Base-by-base conservation (phyloP, 2,888 invertebrate species). In the Nebria brevicollis region DNA sequence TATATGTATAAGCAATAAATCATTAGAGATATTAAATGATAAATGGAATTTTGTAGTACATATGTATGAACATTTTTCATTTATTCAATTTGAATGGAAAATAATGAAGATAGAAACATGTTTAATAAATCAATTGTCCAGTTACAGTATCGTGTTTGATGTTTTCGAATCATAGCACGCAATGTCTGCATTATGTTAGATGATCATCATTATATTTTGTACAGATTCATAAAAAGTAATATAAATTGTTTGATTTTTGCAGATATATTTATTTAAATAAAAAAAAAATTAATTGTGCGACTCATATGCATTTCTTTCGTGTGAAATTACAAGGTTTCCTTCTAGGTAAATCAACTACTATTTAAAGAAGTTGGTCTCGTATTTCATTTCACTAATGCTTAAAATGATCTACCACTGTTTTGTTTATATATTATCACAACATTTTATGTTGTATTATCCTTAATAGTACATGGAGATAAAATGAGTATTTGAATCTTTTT, bases 131-230 rank as follows among this genome's bases (percentile, higher is more conserved):
- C 68, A 20, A 68, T 68, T 68, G 68, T 68, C 68, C 20, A 2
- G 15, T 26, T n/a, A 54, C 54, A 7, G 54, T 54, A 11, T 54
- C 54, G 54, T 54, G 54, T 54, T 54, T 54, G 8, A 54, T 54
- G 8, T 54, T 20, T 25, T 7, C n/a, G 26, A 68, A 68, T 26
- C 13, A 68, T 68, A 26, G n/a, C 68, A 68, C 68, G 68, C 68
- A 68, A 68, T 68, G 68, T 68, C 68, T 25, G 1, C 68, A 68
- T 68, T 68, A 68, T 26, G 68, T 68, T 68, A 68, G 68, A 68
- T 68, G 68, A 68, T 68, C 26, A 26, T 68, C 68, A 13, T 68
- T 68, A 68, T 68, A 25, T 20, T 68, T 54, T 54, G 68, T 68
- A 25, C 26, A 68, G 26, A 68, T 25, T 68, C 13, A 68, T 25